These are phyloP conservation scores for Euspilapteryx auroguttella DNA, from an alignment of 2,888 invertebrate species.

Conservation along the genomic window DNA sequence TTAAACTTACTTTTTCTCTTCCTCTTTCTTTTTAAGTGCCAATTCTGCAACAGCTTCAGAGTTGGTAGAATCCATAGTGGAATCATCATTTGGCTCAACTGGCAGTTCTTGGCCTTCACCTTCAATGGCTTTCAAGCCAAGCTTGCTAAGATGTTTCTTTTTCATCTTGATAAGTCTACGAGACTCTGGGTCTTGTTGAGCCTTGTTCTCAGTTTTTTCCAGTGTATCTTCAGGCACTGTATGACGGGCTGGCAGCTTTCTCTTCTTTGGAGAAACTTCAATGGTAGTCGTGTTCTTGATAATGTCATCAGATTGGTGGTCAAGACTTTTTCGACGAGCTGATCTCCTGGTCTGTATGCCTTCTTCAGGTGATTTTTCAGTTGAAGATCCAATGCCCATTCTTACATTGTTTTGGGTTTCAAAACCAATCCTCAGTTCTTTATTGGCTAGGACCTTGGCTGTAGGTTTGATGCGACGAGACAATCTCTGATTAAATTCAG, in stretches of 20 bases:
- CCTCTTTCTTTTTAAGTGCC: slow-evolving; percentile 19
- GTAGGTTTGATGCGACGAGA: slow-evolving; percentile 67
- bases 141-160: slow-evolving; percentile 60
- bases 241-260: background rate
- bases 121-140: slow-evolving; percentile 45
- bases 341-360: slow-evolving; percentile 36
- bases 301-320: slow-evolving; percentile 9
- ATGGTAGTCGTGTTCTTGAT: background rate
- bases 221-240: slow-evolving; percentile 9
- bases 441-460: slow-evolving; percentile 67
- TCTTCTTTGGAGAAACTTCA: slow-evolving; percentile 4
- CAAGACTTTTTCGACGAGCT: slow-evolving; percentile 16
- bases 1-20: slow-evolving; percentile 14
- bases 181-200: slow-evolving; percentile 14
- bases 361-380: slow-evolving; percentile 31
- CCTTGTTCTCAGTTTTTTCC: slow-evolving; percentile 12
- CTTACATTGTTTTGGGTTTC: slow-evolving; percentile 61
- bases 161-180: slow-evolving; percentile 49
- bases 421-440: slow-evolving; percentile 60
- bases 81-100: slow-evolving; percentile 10
- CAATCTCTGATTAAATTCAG: slow-evolving; percentile 23
- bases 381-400: slow-evolving; percentile 30
- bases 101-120: slow-evolving; percentile 3
- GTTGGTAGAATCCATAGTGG: slow-evolving; percentile 13
- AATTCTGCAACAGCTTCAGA: slow-evolving; percentile 26